Base-by-base conservation (phyloP, 2,113 vertebrate genomes). In the Amazona vittata region DNA sequence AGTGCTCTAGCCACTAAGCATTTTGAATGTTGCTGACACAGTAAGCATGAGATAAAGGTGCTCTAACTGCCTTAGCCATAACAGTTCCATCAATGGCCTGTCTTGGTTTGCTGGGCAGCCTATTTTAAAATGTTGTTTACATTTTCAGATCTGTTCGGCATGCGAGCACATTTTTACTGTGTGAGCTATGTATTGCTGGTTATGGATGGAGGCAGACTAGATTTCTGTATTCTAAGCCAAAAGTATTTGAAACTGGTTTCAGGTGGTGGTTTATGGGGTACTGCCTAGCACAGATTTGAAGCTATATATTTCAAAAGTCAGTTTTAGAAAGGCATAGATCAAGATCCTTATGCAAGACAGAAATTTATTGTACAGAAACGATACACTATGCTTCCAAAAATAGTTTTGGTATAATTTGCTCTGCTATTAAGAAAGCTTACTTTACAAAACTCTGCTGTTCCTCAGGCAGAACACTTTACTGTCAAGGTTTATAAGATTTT, bases 311-410 rank as follows among this genome's bases (percentile, higher is more conserved):
- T 76, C n/a, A 15, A 26, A 74, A 49, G 20, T 57, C 63, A 37
- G 26, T 49, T 86, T 86, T 63, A 92, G 46, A 94, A 93, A 91
- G 62, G 69, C 86, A 59, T 6, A 49, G 41, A 49, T 68, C 11
- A 50, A 60, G 19, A 81, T 89, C 77, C 47, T 86, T 89, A 79
- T 35, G 80, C 95, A 89, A 95, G 95, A 82, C 78, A 79, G 22
- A 75, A 93, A 41, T 97, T 97, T 97, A 97, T 97, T 97, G 37
- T 96, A 94, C 84, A 94, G 92, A 92, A 94, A 78, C 62, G 93
- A 84, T 76, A 84, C 86, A 89, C 31, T 67, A 86, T 87, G 46
- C 74, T 82, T 84, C 83, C 69, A 89, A 94, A 97, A 97, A 94
- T 93, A 92, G 25, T 89, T 74, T 68, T 15, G 39, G 39, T 86